Evolutionary conservation across 2,888 invertebrate genomes (phyloP).

Genomic region (Anthrax anthrax): DNA sequence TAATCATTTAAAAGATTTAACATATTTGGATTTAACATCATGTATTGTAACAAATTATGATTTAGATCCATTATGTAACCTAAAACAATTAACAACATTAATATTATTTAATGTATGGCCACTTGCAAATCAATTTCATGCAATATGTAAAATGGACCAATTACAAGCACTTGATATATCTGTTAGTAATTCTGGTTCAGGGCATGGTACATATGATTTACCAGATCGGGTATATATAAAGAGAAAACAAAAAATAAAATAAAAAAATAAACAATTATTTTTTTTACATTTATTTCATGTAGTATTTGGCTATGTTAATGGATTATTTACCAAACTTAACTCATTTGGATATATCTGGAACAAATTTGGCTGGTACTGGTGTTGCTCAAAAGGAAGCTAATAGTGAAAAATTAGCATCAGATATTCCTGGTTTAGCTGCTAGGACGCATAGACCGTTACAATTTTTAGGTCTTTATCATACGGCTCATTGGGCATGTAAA

Average conservation of each 20-base stretch:
- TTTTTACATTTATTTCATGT: slow-evolving; percentile 1
- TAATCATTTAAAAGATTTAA: slow-evolving; percentile 26
- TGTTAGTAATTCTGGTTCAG: slow-evolving; percentile 44
- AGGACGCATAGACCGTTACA: slow-evolving; percentile 64
- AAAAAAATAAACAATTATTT: neutral
- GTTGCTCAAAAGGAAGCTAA: slow-evolving; percentile 43
- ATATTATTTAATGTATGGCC: slow-evolving; percentile 67
- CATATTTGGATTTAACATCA: slow-evolving; percentile 31
- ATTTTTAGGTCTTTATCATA: slow-evolving; percentile 84
- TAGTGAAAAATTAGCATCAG: slow-evolving; percentile 29
- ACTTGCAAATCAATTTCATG: slow-evolving; percentile 40
- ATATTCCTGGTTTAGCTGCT: slow-evolving; percentile 75
- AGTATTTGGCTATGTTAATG: slow-evolving; percentile 51
- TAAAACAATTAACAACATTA: slow-evolving; percentile 56
- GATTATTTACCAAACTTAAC: slow-evolving; percentile 56
- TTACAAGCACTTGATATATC: slow-evolving; percentile 74
- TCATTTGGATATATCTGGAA: slow-evolving; percentile 88
- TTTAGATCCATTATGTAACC: slow-evolving; percentile 37
- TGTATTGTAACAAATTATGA: slow-evolving; percentile 32
- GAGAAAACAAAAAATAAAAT: no score
- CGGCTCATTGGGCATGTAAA: slow-evolving; percentile 77
- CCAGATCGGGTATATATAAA: slow-evolving; percentile 45
- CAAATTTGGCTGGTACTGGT: slow-evolving; percentile 82
- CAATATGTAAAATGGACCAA: slow-evolving; percentile 42
- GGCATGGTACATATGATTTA: slow-evolving; percentile 57